Conservation (phyloP, 2,113 vertebrate species). For the Festucalex cinctus region DNA sequence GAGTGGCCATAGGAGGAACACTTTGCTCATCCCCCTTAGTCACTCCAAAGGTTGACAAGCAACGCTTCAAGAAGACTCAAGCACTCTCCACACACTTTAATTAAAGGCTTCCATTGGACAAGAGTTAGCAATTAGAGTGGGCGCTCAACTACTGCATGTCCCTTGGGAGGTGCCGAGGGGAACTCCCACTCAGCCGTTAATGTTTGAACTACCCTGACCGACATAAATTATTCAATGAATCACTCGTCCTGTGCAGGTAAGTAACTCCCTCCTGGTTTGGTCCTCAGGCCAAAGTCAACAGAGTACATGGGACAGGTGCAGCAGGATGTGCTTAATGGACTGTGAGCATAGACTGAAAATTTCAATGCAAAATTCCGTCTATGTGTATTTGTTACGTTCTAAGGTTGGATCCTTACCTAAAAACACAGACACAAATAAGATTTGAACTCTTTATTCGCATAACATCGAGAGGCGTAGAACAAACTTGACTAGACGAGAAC, state of each 20-base stretch:
- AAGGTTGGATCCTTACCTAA: too few relatives aligned
- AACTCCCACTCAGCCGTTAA: constrained; percentile 62
- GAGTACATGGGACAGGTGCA: neutral
- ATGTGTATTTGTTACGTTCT: too few relatives aligned
- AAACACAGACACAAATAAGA: too few relatives aligned
- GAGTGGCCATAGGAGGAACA: constrained; percentile 14
- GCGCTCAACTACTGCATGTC: constrained; percentile 48
- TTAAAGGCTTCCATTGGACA: constrained; percentile 65
- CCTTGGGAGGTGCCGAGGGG: constrained; percentile 51
- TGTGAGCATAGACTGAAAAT: neutral
- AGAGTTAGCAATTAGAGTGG: constrained; percentile 66
- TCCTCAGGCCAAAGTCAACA: constrained; percentile 9
- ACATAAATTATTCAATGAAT: constrained; percentile 66
- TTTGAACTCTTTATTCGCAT: too few relatives aligned
- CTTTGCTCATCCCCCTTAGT: constrained; percentile 32
- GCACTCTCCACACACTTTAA: constrained; percentile 44
- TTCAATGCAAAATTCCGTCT: too few relatives aligned
- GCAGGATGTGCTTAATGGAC: neutral
- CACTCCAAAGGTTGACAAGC: constrained; percentile 36
- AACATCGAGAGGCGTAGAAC: too few relatives aligned
- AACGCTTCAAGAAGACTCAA: constrained; percentile 23
- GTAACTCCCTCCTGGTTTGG: constrained; percentile 35
- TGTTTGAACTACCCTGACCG: constrained; percentile 62
- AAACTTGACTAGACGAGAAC: too few relatives aligned
- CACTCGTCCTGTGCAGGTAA: constrained; percentile 32